Percentiles rank a stretch among this genome's conserved stretches.
Evolutionary conservation across 53 echinoderm and acorn worm genomes (phyloP).

Genomic region (Arbacia lixula): DNA sequence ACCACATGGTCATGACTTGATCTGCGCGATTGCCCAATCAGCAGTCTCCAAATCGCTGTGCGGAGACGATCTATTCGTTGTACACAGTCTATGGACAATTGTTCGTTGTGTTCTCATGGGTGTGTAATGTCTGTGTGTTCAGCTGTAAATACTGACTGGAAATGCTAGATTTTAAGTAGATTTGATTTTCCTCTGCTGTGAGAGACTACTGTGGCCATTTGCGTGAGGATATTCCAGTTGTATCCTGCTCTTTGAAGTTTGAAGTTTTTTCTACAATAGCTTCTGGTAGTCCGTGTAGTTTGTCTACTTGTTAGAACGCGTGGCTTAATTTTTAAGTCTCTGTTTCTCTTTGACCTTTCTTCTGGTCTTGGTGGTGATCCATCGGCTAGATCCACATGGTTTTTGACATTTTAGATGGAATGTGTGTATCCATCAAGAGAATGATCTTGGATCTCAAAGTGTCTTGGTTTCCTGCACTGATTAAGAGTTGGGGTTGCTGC

Average conservation of each 20-base stretch:
- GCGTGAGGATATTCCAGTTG: neutral
- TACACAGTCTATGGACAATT: too few species aligned
- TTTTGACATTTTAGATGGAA: conserved; percentile 11
- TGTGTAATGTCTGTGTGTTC: neutral
- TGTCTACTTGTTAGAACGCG: conserved; percentile 19
- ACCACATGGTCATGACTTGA: too few species aligned
- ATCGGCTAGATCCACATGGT: conserved; percentile 2
- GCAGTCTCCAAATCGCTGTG: too few species aligned
- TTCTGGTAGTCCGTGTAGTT: conserved; percentile 33
- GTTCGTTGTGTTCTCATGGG: neutral
- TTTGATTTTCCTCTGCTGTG: neutral
- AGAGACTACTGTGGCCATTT: neutral
- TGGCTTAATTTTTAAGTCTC: conserved; percentile 46
- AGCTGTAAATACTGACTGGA: conserved; percentile 11
- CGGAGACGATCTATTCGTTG: too few species aligned
- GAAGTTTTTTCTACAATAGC: conserved; percentile 16
- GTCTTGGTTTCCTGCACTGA: conserved; percentile 4
- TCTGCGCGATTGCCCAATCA: too few species aligned
- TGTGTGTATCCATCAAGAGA: conserved; percentile 4
- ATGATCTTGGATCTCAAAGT: neutral
- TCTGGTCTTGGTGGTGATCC: conserved; percentile 34
- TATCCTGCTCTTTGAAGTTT: neutral
- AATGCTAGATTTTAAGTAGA: neutral
- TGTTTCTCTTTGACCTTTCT: conserved; percentile 39
- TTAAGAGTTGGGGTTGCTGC: neutral